phyloP scores from a whole-genome alignment of 2,113 vertebrate genomes.

The Rhadina sibilatrix region DNA sequence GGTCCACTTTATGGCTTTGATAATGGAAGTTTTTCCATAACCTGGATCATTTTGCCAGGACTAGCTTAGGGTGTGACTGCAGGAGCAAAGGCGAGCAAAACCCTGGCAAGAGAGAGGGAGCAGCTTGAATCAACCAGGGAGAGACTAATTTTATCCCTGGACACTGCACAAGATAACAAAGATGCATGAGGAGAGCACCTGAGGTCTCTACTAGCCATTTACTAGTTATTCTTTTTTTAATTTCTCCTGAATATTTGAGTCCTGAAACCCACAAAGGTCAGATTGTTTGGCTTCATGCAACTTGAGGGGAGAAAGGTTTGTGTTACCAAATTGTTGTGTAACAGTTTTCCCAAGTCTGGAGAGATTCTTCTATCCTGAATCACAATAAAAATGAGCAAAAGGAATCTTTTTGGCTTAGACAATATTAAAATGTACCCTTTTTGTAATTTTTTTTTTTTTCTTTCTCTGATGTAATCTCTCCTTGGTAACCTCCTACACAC shows the following conservation, averaged over 20 bases:
- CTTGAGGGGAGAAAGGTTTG: not conserved
- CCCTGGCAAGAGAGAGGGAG: rapidly evolving
- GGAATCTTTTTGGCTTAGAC: not conserved
- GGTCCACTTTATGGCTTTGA: not conserved
- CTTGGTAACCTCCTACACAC: slow-evolving; percentile 36
- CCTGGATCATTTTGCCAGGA: not conserved
- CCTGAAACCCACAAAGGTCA: not conserved
- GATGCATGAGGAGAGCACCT: not conserved
- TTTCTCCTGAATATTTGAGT: not conserved
- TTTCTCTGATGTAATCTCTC: not conserved
- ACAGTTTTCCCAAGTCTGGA: not conserved
- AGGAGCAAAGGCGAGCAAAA: rapidly evolving
- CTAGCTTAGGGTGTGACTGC: not conserved
- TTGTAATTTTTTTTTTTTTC: not conserved
- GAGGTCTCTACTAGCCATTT: not conserved
- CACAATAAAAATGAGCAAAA: not conserved
- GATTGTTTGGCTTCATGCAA: not conserved
- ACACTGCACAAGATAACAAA: not conserved
- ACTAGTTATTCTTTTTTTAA: not conserved
- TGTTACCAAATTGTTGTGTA: not conserved
- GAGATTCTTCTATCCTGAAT: not conserved
- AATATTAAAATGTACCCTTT: slow-evolving; percentile 3
- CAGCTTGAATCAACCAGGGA: not conserved
- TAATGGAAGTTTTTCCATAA: not conserved
- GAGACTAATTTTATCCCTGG: not conserved